Percentiles rank a stretch among this genome's conserved stretches.
phyloP scores from a whole-genome alignment of 2,797 vertebrate genomes.

The Molossus alvarezi region DNA sequence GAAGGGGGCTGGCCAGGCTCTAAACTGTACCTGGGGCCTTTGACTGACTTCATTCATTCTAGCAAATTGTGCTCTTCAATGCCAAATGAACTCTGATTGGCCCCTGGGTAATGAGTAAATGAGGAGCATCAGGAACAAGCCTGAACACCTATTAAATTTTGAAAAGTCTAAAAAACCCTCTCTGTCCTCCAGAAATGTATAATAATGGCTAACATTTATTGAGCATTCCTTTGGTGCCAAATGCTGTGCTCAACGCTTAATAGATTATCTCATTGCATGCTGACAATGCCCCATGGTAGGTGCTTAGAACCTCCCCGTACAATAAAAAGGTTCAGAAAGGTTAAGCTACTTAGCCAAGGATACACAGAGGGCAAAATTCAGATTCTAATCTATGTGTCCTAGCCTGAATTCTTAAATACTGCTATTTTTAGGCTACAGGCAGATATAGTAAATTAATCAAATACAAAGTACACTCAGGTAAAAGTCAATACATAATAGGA shows the following conservation, averaged over 20 bases:
- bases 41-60: neutral
- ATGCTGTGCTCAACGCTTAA: neutral
- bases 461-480: neutral
- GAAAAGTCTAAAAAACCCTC: neutral
- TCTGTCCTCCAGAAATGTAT: neutral
- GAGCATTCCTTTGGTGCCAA: neutral
- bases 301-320: neutral
- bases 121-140: conserved; percentile 2
- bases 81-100: neutral
- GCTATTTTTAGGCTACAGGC: neutral
- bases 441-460: neutral
- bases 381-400: neutral
- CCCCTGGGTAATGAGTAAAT: neutral
- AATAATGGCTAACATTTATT: neutral
- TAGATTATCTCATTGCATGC: neutral
- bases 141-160: neutral
- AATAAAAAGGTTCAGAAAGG: neutral
- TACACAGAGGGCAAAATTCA: neutral
- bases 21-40: neutral
- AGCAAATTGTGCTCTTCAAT: neutral
- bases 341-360: neutral
- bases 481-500: neutral
- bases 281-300: neutral
- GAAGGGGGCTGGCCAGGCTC: neutral
- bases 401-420: neutral